Base-by-base conservation (phyloP, 2,113 vertebrate species). In the Chinchilla lanigera region DNA sequence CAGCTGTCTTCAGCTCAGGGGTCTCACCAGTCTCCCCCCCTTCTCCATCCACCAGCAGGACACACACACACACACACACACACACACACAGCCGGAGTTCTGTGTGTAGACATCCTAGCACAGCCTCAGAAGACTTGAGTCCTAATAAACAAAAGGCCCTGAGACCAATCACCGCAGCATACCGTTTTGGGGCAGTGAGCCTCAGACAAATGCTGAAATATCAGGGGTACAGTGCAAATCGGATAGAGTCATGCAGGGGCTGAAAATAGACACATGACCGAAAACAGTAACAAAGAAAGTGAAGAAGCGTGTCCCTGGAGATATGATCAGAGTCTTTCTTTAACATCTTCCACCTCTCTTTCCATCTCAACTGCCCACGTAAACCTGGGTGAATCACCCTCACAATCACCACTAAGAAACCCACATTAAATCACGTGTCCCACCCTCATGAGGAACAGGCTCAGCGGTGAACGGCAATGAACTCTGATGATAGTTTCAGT, bases 211-310 rank as follows among this genome's bases (percentile, higher is more conserved):
- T 30, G 2, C 12, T 73, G 20, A 87, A 61, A 58, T 41, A 10
- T 7, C 20, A 1, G 6, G 0, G 3, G 19, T 0, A 0, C 4
- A 19, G 6, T 19, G 3, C 7, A 78, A 58, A 69, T 26, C 0
- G 35, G 50, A 26, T 4, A 2, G 6, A 58, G 22, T 0, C 13
- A 11, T 54, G n/a, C 35, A 22, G 7, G 28, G 35, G 8, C 41
- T 90, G 28, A 65, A 80, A 77, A 54, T 3, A 47, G 7, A 22
- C 12, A 33, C 2, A 13, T 2, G 30, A 69, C 26, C 63, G 56
- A 82, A 90, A 84, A 61, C 24, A 84, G 11, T 20, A 52, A 3
- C 13, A 63, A 44, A 89, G 41, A 56, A 38, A 28, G 7, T 54
- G 2, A 61, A 12, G 33, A 52, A 60, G 12, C 3, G 3, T 1